These are phyloP conservation scores for Myoxocephalus aenaeus DNA, from an alignment of 2,797 vertebrate species.

Conservation along the genomic window DNA sequence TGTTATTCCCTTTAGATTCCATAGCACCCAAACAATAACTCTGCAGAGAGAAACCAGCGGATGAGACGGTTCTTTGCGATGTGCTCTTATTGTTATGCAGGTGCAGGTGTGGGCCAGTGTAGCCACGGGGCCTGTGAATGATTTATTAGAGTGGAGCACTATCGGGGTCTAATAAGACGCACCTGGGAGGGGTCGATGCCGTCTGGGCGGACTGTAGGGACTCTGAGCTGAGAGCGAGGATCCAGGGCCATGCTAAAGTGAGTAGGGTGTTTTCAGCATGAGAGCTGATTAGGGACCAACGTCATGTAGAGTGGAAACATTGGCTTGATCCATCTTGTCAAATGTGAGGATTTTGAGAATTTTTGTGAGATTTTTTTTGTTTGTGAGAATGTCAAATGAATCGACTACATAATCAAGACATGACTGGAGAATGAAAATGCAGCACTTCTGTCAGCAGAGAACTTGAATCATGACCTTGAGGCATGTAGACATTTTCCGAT, in stretches of 20 bases:
- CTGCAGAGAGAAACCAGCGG: background rate
- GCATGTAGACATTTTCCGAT: slow-evolving; percentile 2
- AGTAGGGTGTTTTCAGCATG: background rate
- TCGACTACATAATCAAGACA: background rate
- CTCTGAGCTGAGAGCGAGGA: background rate
- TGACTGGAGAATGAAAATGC: background rate
- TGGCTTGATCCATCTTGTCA: background rate
- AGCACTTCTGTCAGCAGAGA: background rate
- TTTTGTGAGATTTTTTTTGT: too few species aligned
- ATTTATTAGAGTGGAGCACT: slow-evolving; percentile 54
- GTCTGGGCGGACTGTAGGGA: slow-evolving; percentile 2
- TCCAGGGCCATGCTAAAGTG: background rate
- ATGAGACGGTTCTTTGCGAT: background rate
- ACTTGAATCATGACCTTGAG: background rate
- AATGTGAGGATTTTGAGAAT: slow-evolving; percentile 1
- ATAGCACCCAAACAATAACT: background rate
- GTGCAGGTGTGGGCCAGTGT: slow-evolving; percentile 20
- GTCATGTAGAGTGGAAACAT: background rate
- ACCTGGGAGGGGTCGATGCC: slow-evolving; percentile 46
- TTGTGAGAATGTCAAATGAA: background rate
- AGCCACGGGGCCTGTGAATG: slow-evolving; percentile 50
- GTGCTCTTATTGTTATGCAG: slow-evolving; percentile 54
- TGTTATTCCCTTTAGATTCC: background rate
- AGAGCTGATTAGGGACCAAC: too few species aligned
- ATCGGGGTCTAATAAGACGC: slow-evolving; percentile 59